Conservation (phyloP, 2,888 invertebrate species). For the Amphimallon solstitiale region DNA sequence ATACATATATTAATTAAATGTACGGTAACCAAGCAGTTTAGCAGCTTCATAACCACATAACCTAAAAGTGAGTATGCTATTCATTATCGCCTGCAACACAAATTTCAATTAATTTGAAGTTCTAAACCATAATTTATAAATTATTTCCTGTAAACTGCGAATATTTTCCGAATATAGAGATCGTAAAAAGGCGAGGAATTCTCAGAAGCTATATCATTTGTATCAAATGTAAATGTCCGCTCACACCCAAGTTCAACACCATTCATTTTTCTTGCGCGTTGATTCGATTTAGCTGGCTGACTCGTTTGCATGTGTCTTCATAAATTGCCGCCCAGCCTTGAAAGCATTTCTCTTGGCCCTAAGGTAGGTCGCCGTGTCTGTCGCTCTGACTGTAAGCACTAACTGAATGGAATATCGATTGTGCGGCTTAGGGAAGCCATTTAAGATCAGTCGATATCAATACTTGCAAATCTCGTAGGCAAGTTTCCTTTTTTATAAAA, state of each 20-base stretch:
- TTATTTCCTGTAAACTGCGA: background rate
- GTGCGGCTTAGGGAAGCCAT: conserved; percentile 11
- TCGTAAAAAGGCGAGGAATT: conserved; percentile 8
- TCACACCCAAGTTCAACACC: background rate
- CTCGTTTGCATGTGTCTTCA: conserved; percentile 22
- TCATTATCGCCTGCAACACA: background rate
- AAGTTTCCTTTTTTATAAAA: conserved; percentile 1
- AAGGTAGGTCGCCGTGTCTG: conserved; percentile 18
- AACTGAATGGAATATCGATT: conserved; percentile 26
- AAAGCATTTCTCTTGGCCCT: conserved; percentile 27
- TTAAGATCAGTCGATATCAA: conserved; percentile 15
- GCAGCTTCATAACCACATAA: background rate
- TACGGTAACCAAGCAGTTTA: background rate
- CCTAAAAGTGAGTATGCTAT: background rate
- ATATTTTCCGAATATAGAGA: background rate
- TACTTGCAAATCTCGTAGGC: conserved; percentile 5
- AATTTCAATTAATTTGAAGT: background rate
- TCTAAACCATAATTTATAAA: background rate
- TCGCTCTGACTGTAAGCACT: background rate
- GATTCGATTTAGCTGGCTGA: conserved; percentile 16
- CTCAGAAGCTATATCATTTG: conserved; percentile 14
- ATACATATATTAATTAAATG: too few relatives aligned
- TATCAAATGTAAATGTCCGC: conserved; percentile 18
- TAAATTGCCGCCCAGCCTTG: conserved; percentile 19
- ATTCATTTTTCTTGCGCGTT: conserved; percentile 13